Evolutionary conservation across 2,888 invertebrate genomes (phyloP).

Genomic region (Polymixis flavicincta): DNA sequence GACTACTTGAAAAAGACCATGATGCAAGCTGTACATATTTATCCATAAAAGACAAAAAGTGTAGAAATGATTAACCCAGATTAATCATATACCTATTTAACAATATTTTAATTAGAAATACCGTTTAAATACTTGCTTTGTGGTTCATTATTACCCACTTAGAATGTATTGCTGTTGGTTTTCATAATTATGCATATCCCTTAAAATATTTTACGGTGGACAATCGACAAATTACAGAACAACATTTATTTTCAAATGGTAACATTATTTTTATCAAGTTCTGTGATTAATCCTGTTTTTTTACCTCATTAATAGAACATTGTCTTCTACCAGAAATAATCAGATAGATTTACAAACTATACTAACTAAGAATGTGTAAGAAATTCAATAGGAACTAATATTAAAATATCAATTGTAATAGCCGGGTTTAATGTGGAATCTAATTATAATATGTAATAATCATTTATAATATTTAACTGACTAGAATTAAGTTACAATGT

Average conservation of each 20-base stretch:
- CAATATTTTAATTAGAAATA: neutral
- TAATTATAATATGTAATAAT: constrained; percentile 55
- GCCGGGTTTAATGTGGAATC: constrained; percentile 51
- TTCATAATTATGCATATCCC: neutral
- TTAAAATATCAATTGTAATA: constrained; percentile 53
- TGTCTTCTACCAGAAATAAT: neutral
- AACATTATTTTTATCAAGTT: neutral
- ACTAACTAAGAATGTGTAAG: constrained; percentile 19
- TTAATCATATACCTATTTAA: neutral
- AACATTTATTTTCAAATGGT: neutral
- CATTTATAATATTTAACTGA: constrained; percentile 69
- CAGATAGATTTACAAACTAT: constrained; percentile 13
- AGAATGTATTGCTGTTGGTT: neutral
- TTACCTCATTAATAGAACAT: neutral
- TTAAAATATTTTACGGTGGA: neutral
- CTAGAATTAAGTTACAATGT: constrained; percentile 66
- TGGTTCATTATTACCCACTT: neutral
- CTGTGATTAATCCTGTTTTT: neutral
- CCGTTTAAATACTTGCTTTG: neutral
- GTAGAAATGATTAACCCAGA: neutral
- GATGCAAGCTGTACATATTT: neutral
- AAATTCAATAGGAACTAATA: constrained; percentile 45
- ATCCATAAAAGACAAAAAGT: neutral
- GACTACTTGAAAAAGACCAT: neutral
- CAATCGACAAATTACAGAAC: neutral